Evolutionary conservation across 2,888 invertebrate genomes (phyloP).

Genomic region (Anoncus sp.): DNA sequence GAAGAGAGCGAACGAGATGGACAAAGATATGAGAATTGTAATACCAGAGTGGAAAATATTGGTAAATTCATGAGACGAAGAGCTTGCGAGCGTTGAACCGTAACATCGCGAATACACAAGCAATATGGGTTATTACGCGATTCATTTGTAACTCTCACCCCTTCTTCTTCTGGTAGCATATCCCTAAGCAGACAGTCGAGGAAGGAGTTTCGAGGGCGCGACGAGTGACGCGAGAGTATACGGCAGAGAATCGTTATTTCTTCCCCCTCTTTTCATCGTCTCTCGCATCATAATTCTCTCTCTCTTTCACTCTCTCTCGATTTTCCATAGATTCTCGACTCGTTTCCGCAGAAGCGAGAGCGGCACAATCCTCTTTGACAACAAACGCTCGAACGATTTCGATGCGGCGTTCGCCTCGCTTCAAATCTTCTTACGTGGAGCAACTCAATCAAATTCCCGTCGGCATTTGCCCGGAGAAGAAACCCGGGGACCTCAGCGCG

Average conservation of each 20-base stretch:
- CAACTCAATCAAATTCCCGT: constrained; percentile 80
- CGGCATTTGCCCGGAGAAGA: constrained; percentile 64
- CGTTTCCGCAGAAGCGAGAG: constrained; percentile 65
- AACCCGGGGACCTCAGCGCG: constrained; percentile 3
- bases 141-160: constrained; percentile 81
- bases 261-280: constrained; percentile 51
- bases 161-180: constrained; percentile 56
- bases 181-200: constrained; percentile 17
- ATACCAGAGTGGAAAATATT: constrained; percentile 73
- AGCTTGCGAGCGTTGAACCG: constrained; percentile 69
- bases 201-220: constrained; percentile 58
- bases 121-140: constrained; percentile 78
- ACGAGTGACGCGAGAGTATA: constrained; percentile 35
- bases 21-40: constrained; percentile 58
- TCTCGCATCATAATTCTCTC: constrained; percentile 36
- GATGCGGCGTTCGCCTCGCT: constrained; percentile 61
- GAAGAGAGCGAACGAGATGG: constrained; percentile 12
- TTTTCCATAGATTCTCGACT: constrained; percentile 64
- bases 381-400: constrained; percentile 77
- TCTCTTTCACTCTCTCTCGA: constrained; percentile 42
- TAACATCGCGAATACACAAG: constrained; percentile 74
- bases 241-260: constrained; percentile 55
- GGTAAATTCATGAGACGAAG: constrained; percentile 75
- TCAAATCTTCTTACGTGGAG: constrained; percentile 79
- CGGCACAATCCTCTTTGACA: constrained; percentile 79